A percentile compares a stretch with the other conserved stretches of the same genome.
phyloP scores from a whole-genome alignment of 2,888 invertebrate species.

The Athalia circularis region DNA sequence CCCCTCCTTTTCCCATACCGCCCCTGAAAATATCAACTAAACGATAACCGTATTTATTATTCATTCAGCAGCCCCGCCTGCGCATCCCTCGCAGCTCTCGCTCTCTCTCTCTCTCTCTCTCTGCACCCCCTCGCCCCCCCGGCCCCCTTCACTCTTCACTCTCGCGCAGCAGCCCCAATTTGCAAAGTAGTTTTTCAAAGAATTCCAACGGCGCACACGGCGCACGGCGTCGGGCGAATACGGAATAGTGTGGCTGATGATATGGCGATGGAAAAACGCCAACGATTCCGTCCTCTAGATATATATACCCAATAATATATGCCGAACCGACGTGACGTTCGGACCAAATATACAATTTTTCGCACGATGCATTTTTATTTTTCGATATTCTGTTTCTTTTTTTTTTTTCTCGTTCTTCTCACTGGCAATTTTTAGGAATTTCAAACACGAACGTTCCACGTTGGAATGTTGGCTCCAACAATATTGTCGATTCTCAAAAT shows the following conservation, averaged over 20 bases:
- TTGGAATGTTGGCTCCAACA: too few relatives aligned
- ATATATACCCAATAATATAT: too few relatives aligned
- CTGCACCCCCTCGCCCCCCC: conserved; percentile 44
- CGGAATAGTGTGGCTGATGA: conserved; percentile 9
- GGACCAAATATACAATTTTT: too few relatives aligned
- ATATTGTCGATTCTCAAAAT: too few relatives aligned
- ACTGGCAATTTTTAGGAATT: too few relatives aligned
- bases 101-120: too few relatives aligned
- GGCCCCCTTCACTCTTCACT: conserved; percentile 65
- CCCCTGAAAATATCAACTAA: conserved; percentile 79
- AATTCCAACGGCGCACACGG: conserved; percentile 55
- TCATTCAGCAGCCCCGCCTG: conserved; percentile 75
- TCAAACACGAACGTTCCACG: too few relatives aligned
- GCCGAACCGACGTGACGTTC: conserved; percentile 4
- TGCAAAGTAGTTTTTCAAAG: conserved; percentile 68
- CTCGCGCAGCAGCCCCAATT: conserved; percentile 61
- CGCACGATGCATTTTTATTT: too few relatives aligned
- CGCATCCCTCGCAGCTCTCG: conserved; percentile 55
- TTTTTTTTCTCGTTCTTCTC: too few relatives aligned
- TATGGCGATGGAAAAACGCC: conserved; percentile 18
- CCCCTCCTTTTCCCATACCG: conserved; percentile 66
- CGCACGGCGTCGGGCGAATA: conserved; percentile 48
- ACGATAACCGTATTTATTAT: conserved; percentile 80
- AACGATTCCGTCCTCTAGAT: not conserved
- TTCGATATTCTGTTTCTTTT: too few relatives aligned